phyloP scores from a whole-genome alignment of 2,888 invertebrate genomes.

The Archaeoteleia sp. region DNA sequence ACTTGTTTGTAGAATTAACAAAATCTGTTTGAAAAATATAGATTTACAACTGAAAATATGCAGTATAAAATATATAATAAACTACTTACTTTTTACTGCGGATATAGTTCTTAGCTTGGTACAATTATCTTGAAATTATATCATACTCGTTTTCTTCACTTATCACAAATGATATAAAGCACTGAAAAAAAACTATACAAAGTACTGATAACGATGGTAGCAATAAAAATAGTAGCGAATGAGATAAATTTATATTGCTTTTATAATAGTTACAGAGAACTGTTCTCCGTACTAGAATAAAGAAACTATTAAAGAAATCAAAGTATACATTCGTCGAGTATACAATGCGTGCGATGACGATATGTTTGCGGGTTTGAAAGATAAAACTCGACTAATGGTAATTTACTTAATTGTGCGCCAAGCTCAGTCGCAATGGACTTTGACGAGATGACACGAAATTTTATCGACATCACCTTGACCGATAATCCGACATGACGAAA shows the following conservation, averaged over 20 bases:
- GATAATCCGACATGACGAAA: background rate
- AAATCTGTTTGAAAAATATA: no score
- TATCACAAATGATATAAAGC: constrained; percentile 3
- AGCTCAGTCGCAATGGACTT: constrained; percentile 12
- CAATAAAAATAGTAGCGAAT: background rate
- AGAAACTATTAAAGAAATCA: background rate
- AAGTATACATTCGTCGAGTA: constrained; percentile 3
- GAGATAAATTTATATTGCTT: no score
- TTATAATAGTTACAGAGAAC: no score
- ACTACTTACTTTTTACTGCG: no score
- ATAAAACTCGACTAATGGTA: constrained; percentile 26
- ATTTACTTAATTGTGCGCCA: constrained; percentile 14
- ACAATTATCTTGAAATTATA: constrained; percentile 8
- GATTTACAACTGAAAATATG: no score
- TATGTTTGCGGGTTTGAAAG: constrained; percentile 15
- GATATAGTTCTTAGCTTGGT: no score
- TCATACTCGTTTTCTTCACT: constrained; percentile 3
- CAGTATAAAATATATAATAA: no score
- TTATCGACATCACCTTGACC: constrained; percentile 22
- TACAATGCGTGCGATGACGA: constrained; percentile 4
- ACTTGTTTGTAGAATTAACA: no score
- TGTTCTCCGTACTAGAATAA: no score
- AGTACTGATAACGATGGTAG: constrained; percentile 8
- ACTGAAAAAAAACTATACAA: background rate
- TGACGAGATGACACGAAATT: constrained; percentile 4